Evolutionary conservation across 2,797 vertebrate species (phyloP).

Genomic region (Labeo calbasu): DNA sequence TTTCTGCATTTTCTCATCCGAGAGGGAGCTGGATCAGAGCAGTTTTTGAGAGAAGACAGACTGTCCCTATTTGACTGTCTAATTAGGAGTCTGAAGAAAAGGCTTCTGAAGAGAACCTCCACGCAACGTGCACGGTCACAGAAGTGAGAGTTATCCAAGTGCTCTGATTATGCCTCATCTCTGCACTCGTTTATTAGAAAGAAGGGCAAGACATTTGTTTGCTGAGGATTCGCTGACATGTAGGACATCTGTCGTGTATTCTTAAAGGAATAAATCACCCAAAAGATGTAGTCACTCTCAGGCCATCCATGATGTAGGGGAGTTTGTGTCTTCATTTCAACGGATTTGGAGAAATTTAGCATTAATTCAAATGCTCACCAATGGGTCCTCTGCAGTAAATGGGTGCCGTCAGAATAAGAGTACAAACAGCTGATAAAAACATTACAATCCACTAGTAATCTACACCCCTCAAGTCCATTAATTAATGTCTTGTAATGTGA

Average conservation of each 20-base stretch:
- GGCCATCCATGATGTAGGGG: background rate
- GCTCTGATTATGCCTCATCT: background rate
- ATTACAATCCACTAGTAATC: background rate
- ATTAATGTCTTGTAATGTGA: background rate
- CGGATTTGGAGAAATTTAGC: background rate
- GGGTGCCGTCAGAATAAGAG: background rate
- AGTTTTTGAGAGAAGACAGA: conserved; percentile 1
- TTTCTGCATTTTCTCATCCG: conserved; percentile 8
- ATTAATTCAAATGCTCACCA: background rate
- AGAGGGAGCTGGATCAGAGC: conserved; percentile 4
- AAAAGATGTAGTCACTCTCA: background rate
- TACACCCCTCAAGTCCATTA: background rate
- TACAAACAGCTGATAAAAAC: background rate
- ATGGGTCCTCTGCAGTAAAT: background rate
- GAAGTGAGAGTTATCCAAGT: background rate
- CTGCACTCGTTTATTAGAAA: background rate
- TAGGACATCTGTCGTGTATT: background rate
- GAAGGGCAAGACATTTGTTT: background rate
- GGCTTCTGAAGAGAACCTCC: background rate
- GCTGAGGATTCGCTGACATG: background rate
- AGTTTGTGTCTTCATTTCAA: background rate
- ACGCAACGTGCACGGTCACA: background rate
- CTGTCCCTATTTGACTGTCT: conserved; percentile 17
- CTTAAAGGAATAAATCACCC: background rate
- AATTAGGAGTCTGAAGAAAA: conserved; percentile 12